Conservation (phyloP, 2,888 invertebrate genomes). For the Automeris io region DNA sequence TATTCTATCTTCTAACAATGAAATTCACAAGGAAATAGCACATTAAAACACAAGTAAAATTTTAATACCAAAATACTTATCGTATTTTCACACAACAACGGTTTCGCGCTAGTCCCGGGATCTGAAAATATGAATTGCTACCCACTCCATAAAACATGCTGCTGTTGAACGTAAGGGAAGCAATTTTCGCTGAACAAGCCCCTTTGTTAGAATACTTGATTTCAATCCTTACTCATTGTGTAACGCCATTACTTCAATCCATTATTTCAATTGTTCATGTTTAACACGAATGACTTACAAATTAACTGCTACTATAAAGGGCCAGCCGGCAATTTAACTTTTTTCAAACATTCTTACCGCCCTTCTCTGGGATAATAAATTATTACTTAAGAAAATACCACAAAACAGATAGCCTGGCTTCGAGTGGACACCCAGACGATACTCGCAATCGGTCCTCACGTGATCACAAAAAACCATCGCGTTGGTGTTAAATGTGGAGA, state of each 20-base stretch:
- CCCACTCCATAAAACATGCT: slow-evolving; percentile 35
- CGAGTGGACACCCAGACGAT: slow-evolving; percentile 93
- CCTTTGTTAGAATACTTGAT: slow-evolving; percentile 41
- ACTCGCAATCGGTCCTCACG: slow-evolving; percentile 89
- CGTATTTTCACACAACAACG: slow-evolving; percentile 30
- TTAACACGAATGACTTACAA: slow-evolving; percentile 21
- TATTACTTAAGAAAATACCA: too few species aligned
- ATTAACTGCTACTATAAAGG: slow-evolving; percentile 8
- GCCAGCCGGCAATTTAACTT: neutral
- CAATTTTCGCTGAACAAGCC: slow-evolving; percentile 34
- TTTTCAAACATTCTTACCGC: neutral
- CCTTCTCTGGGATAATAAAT: too few species aligned
- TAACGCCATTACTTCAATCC: slow-evolving; percentile 19
- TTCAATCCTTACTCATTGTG: slow-evolving; percentile 31
- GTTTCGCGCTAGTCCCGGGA: slow-evolving; percentile 24
- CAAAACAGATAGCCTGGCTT: slow-evolving; percentile 91
- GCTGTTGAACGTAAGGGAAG: slow-evolving; percentile 34
- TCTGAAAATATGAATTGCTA: slow-evolving; percentile 40
- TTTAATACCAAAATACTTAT: slow-evolving; percentile 22
- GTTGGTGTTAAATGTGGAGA: slow-evolving; percentile 86
- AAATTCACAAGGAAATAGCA: neutral
- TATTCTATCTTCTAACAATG: too few species aligned
- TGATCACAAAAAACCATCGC: slow-evolving; percentile 92
- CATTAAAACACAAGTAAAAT: slow-evolving; percentile 6
- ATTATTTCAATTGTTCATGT: slow-evolving; percentile 11